Base-by-base conservation (phyloP, 2,797 vertebrate genomes). In the Antrozous pallidus region DNA sequence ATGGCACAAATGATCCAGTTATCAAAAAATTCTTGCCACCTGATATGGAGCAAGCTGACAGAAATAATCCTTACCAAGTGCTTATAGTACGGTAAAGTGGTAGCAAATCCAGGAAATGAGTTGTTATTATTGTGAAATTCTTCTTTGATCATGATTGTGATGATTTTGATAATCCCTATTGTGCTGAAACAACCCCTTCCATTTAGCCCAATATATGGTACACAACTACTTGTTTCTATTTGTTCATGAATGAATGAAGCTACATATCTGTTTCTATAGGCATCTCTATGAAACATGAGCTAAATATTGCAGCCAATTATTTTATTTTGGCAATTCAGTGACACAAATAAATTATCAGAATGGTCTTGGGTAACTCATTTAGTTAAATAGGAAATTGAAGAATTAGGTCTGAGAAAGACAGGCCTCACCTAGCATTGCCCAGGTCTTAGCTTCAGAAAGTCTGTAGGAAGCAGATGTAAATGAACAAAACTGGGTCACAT, bases 11-110 rank as follows among this genome's bases (percentile, higher is more conserved):
- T 84, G 70, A 88, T 84, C 77, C 90, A 86, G 51, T 96, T 63
- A 84, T 88, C 81, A 79, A 81, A 78, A 84, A n/a, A 65, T 90
- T 83, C 63, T 45, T 90, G 40, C 71, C 40, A 75, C 42, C 24
- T 56, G 65, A 26, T 78, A 31, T 38, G 58, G 47, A 90, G 49
- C 0, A 86, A 82, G 93, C 40, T 47, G 56, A 45, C 0, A 0
- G 20, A 88, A 65, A 73, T 40, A 38, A 73, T 49, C 12, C 73
- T 92, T 36, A n/a, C 14, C 1, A 0, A 94, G 84, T 56, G 82
- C 42, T 22, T 8, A 49, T 56, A 58, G 73, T 92, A 56, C 42
- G 56, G 65, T 47, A 92, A 96, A 74, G n/a, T 36, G 13, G n/a
- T 54, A 65, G 91, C 88, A 1, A 47, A 45, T 56, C 94, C 42